Conservation (phyloP, 2,797 vertebrate genomes). For the Leptatherina wallacei region DNA sequence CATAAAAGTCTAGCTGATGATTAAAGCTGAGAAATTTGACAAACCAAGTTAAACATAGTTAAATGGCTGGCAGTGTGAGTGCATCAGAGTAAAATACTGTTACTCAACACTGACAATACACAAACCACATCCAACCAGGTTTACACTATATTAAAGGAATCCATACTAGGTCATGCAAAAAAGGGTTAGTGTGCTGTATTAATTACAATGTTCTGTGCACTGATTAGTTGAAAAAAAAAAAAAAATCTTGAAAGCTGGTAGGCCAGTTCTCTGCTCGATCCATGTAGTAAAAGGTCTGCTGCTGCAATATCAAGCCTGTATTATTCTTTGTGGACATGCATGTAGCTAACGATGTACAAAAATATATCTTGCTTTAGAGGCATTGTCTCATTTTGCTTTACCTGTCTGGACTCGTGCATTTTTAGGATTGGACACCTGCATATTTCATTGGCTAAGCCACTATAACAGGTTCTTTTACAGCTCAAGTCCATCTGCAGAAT, state of each 20-base stretch:
- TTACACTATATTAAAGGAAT: conserved; percentile 16
- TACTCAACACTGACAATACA: conserved; percentile 46
- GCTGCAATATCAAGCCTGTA: conserved; percentile 50
- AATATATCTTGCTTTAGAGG: neutral
- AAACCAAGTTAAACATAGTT: neutral
- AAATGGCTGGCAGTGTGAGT: neutral
- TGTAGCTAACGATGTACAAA: conserved; percentile 1
- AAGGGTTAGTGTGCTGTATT: conserved; percentile 17
- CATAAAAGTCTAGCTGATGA: neutral
- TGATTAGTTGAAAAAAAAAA: conserved; percentile 44
- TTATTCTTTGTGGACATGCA: conserved; percentile 48
- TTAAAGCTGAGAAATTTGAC: neutral
- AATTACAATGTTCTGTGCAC: conserved; percentile 28
- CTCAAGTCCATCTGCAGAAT: neutral
- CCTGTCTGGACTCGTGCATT: neutral
- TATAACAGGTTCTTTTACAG: neutral
- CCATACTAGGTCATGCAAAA: conserved; percentile 27
- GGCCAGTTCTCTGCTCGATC: conserved; percentile 3
- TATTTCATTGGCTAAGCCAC: neutral
- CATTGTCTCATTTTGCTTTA: neutral
- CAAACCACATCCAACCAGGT: conserved; percentile 38
- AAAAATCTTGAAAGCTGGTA: conserved; percentile 27
- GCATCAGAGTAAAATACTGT: conserved; percentile 26
- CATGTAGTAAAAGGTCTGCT: conserved; percentile 23
- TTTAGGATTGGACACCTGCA: neutral